These are phyloP conservation scores for Abrostola tripartita DNA, from an alignment of 2,888 invertebrate species.

Conservation along the genomic window DNA sequence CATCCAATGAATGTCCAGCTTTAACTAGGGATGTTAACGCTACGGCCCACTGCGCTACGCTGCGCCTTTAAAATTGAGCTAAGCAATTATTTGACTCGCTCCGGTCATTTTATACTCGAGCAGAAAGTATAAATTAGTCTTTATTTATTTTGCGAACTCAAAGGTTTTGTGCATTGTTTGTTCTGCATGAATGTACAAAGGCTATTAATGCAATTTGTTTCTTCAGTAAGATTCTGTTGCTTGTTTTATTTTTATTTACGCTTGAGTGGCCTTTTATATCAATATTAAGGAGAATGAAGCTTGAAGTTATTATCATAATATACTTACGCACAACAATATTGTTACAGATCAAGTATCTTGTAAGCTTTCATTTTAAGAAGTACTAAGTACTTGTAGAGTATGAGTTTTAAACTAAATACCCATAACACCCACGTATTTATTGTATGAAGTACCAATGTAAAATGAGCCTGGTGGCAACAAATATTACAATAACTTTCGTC, in stretches of 20 bases:
- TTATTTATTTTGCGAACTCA: constrained; percentile 46
- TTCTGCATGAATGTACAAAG: constrained; percentile 40
- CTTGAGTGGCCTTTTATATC: constrained; percentile 6
- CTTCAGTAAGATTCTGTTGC: constrained; percentile 12
- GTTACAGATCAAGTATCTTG: too few species aligned
- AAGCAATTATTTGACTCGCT: constrained; percentile 55
- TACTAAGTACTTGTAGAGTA: neutral
- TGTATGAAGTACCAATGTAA: too few species aligned
- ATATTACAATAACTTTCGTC: neutral
- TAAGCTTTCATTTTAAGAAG: too few species aligned
- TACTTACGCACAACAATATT: too few species aligned
- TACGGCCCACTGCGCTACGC: constrained; percentile 35
- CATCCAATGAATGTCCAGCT: constrained; percentile 44
- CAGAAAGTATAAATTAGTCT: constrained; percentile 41
- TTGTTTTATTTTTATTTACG: constrained; percentile 10
- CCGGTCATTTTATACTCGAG: constrained; percentile 37
- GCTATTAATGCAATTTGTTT: constrained; percentile 41
- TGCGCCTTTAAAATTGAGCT: constrained; percentile 54
- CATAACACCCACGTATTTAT: too few species aligned
- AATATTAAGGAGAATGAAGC: neutral
- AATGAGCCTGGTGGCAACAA: neutral
- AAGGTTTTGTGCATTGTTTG: constrained; percentile 35
- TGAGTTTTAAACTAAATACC: neutral
- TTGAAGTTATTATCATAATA: neutral
- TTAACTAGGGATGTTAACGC: constrained; percentile 35